phyloP scores from a whole-genome alignment of 2,888 invertebrate genomes.

The Formica aserva region DNA sequence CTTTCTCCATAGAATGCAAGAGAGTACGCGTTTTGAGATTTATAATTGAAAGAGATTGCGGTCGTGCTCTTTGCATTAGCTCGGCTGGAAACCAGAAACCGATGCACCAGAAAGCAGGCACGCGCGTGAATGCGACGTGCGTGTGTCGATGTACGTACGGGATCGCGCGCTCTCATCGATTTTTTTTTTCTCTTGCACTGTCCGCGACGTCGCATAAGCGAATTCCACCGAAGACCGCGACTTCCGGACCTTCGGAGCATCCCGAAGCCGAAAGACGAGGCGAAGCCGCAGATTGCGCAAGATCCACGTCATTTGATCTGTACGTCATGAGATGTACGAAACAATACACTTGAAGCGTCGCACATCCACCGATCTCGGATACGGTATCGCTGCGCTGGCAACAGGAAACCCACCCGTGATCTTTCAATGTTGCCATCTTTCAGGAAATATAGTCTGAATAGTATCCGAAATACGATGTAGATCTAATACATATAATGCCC shows the following conservation, averaged over 20 bases:
- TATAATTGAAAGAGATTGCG: slow-evolving; percentile 27
- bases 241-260: slow-evolving; percentile 73
- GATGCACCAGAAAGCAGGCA: slow-evolving; percentile 38
- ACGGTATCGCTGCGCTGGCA: slow-evolving; percentile 37
- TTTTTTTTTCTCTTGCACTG: slow-evolving; percentile 57
- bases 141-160: slow-evolving; percentile 55
- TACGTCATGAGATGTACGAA: slow-evolving; percentile 56
- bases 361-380: slow-evolving; percentile 42
- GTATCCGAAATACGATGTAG: neutral
- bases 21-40: neutral
- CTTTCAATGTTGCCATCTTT: slow-evolving; percentile 31
- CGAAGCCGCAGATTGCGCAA: slow-evolving; percentile 59
- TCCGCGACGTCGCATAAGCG: slow-evolving; percentile 71
- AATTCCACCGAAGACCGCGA: slow-evolving; percentile 72
- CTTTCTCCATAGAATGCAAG: neutral
- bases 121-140: slow-evolving; percentile 38
- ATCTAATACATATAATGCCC: too few relatives aligned
- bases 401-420: slow-evolving; percentile 39
- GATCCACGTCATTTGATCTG: slow-evolving; percentile 69
- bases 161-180: slow-evolving; percentile 75
- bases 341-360: slow-evolving; percentile 43
- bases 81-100: slow-evolving; percentile 30
- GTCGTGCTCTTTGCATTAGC: neutral
- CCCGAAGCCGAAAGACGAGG: slow-evolving; percentile 63
- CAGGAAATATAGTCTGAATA: slow-evolving; percentile 26